Evolutionary conservation across 2,797 vertebrate species (phyloP), one percentile per base, ranked within the genome.

Genomic region (Cephalopachus bancanus): DNA sequence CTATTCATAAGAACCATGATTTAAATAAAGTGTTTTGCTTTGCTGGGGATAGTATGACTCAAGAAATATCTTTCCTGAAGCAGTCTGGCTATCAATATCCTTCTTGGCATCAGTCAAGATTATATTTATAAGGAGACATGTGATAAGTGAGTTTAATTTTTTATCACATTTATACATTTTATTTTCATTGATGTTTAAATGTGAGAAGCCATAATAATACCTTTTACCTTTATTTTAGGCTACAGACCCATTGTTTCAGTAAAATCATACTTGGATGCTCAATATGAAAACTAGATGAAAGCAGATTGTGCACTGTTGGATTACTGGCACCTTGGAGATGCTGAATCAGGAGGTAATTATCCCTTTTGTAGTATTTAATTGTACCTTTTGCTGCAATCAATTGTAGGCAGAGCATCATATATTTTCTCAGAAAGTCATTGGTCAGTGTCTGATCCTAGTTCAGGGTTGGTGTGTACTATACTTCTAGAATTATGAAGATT

Each of bases 21-120:
- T 84, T 96, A 69, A 91, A 81, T 89, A 65, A 87, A 94, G 19
- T 28, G 1, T 79, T 93, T 81, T 89, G 55, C 69, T 94, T 93
- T 89, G 17, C 26, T 74, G 7, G 9, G 53, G 55, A 17, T 83
- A 69, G 37, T 24, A 55, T 85, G 84, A 92, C 69, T 79, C 53
- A 91, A 78, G 49, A 92, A 81, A 64, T 3, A 28, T 67, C 89
- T 93, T 94, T 12, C 12, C 49, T 85, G 59, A 83, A 53, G n/a
- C 37, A 57, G 33, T 64, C 72, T 59, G 24, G 30, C 57, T 79
- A 37, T 79, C 55, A 69, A 28, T 26, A 67, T 44, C 14, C 33
- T 95, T 67, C 26, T 59, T 94, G 49, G 69, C 19, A 79, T 59
- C 7, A 86, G 33, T 90, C 14, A 84, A 75, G 4, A 59, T 81